phyloP scores from a whole-genome alignment of 2,888 invertebrate genomes.

The Venusia cambrica region DNA sequence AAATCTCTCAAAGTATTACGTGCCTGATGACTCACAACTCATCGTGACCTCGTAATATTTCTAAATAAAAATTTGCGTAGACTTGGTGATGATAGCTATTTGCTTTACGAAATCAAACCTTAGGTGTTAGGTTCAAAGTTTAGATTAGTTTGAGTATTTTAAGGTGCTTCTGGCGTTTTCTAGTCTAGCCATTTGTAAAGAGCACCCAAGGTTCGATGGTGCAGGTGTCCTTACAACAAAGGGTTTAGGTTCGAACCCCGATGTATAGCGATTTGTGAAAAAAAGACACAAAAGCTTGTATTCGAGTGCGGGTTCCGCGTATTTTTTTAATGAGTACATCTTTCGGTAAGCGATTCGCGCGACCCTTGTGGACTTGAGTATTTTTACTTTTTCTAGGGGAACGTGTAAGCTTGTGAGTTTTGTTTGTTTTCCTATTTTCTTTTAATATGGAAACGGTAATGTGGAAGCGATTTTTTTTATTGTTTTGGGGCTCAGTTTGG shows the following conservation, averaged over 20 bases:
- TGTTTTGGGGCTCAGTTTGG: too few species aligned
- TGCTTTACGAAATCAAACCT: slow-evolving; percentile 20
- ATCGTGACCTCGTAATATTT: slow-evolving; percentile 49
- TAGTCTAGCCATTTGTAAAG: slow-evolving; percentile 54
- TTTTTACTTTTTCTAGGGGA: too few species aligned
- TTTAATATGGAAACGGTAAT: too few species aligned
- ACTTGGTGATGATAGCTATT: slow-evolving; percentile 40
- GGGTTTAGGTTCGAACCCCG: slow-evolving; percentile 65
- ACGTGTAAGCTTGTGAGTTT: too few species aligned
- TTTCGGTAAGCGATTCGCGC: too few species aligned
- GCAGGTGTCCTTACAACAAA: slow-evolving; percentile 75
- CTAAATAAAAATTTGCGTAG: slow-evolving; percentile 53
- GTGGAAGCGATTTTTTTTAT: too few species aligned
- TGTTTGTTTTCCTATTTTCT: too few species aligned
- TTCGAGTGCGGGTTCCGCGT: slow-evolving; percentile 31
- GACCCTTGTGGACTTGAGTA: too few species aligned
- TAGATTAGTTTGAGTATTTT: slow-evolving; percentile 8
- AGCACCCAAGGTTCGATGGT: slow-evolving; percentile 69
- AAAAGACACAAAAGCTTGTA: slow-evolving; percentile 27
- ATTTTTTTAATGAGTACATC: slow-evolving; percentile 6
- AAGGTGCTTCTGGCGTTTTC: slow-evolving; percentile 36
- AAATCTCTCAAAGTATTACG: slow-evolving; percentile 16
- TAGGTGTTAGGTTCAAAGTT: accelerated
- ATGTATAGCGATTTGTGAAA: slow-evolving; percentile 60
- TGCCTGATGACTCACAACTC: slow-evolving; percentile 39